These are phyloP conservation scores for Tragelaphus imberbis DNA, from an alignment of 2,113 vertebrate species.

Conservation along the genomic window DNA sequence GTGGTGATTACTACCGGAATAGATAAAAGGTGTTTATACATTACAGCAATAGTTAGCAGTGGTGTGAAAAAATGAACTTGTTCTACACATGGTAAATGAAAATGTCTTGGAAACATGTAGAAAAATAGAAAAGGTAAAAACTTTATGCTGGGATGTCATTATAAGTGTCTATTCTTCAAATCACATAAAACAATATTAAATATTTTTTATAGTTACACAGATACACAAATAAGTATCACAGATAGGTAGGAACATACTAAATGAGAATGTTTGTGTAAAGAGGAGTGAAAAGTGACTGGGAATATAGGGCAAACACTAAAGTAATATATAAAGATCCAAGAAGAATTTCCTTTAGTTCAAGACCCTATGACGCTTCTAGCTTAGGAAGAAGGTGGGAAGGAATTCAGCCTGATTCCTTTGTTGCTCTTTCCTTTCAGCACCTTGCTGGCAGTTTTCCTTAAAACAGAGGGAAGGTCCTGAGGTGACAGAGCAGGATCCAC, in stretches of 20 bases:
- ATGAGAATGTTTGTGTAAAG: neutral
- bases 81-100: neutral
- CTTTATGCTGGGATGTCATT: neutral
- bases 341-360: neutral
- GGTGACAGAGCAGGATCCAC: neutral
- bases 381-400: neutral
- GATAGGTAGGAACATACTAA: neutral
- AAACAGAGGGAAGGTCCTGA: neutral
- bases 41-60: neutral
- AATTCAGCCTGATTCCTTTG: neutral
- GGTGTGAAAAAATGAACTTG: neutral
- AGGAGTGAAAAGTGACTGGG: neutral
- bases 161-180: neutral
- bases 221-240: neutral
- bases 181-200: neutral
- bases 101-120: neutral
- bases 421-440: neutral
- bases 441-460: neutral
- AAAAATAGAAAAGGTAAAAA: neutral
- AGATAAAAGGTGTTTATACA: neutral
- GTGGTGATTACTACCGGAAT: neutral
- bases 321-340: neutral
- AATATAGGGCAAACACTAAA: neutral
- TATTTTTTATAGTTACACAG: neutral
- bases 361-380: neutral